These are phyloP conservation scores for Clamator glandarius DNA, from an alignment of 2,797 vertebrate genomes.

Conservation along the genomic window DNA sequence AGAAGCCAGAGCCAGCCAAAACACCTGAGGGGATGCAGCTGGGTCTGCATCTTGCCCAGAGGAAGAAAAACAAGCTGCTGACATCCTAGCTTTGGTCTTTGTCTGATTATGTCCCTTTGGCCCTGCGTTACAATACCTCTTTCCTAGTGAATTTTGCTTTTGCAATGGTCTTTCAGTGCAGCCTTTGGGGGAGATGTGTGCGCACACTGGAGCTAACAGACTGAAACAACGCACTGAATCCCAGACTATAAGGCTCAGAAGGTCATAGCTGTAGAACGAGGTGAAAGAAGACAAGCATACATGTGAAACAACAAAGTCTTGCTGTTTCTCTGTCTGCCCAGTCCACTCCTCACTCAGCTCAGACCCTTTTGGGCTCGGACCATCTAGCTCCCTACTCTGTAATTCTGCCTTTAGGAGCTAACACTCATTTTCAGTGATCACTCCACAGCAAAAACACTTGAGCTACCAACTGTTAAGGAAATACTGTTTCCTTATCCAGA, in stretches of 20 bases:
- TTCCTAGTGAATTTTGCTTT: background rate
- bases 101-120: background rate
- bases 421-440: background rate
- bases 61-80: background rate
- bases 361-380: background rate
- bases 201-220: background rate
- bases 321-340: background rate
- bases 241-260: background rate
- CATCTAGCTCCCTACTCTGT: background rate
- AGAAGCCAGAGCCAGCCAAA: background rate
- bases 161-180: background rate
- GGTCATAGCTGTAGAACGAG: background rate
- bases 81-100: background rate
- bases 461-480: background rate
- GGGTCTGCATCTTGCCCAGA: background rate
- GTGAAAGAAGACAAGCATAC: background rate
- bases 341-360: background rate
- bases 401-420: background rate
- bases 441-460: background rate
- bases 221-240: background rate
- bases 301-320: rapidly evolving
- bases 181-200: background rate
- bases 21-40: background rate
- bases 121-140: background rate
- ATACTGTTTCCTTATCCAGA: background rate